Base-by-base conservation (phyloP, 2,113 vertebrate species). In the Gambusia holbrooki region DNA sequence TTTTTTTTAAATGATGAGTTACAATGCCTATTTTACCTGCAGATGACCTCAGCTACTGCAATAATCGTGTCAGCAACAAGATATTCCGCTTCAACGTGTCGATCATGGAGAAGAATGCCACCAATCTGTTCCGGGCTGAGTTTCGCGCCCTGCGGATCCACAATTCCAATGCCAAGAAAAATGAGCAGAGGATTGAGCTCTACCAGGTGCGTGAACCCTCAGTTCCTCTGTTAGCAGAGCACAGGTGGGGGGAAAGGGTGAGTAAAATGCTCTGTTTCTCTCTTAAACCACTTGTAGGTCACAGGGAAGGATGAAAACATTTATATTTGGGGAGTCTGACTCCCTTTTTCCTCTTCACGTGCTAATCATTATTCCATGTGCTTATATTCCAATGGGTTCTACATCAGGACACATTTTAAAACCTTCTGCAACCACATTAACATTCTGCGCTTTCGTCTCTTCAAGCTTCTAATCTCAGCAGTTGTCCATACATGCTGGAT, bases 71-170 rank as follows among this genome's bases (percentile, higher is more conserved):
- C 86, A 99, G 96, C 70, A 96, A 97, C 87, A 98, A 97, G 2
- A 93, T 97, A 63, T 99, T 98, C 92, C 96, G 95, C 84, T 99
- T 99, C 92, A 97, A 99, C 0, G 97, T 99, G 82, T 98, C 98
- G 0, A 93, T 94, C 10, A 97, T 98, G 94, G 98, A 99, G 95
- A 97, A 96, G 92, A 99, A 99, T 86, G 94, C 96, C 92, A 97
- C 96, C 92, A 98, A 97, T 90, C 92, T 99, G 76, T 98, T 99
- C 93, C 95, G 97, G 73, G 98, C 98, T 0, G 98, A 99, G 92
- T 99, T 99, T 83, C 95, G 98, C 60, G 96, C 97, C 71, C 92
- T 98, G 89, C 93, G 97, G 1, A 94, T 97, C 85, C 96, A 96
- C 75, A 99, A 99, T 87, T 86, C 79, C 0, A 92, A 79, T 25